These are phyloP conservation scores for Ochotona princeps DNA, from an alignment of 2,113 vertebrate species.

Conservation along the genomic window DNA sequence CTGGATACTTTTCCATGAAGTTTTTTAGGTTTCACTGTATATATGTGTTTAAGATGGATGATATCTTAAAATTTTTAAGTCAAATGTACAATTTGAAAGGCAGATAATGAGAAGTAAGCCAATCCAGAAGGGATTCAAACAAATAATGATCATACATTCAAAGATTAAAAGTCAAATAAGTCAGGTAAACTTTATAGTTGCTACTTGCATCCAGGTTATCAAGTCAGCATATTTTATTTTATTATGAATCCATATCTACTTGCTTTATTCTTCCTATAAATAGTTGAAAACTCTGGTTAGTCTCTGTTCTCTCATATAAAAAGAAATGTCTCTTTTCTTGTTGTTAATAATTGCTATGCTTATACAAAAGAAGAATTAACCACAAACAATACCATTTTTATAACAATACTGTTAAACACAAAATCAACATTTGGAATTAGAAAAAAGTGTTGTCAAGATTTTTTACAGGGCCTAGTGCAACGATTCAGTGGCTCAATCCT, in stretches of 20 bases:
- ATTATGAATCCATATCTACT: background rate
- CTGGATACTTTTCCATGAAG: background rate
- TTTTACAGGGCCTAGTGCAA: background rate
- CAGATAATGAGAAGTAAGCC: background rate
- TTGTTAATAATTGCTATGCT: conserved; percentile 9
- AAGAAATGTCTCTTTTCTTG: conserved; percentile 1
- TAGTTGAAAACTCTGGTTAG: conserved; percentile 40
- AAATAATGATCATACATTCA: background rate
- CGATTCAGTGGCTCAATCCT: too few species aligned
- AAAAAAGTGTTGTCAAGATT: background rate
- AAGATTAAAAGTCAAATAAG: background rate
- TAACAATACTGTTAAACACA: background rate
- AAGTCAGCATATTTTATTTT: background rate
- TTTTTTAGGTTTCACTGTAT: background rate
- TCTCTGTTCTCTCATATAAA: conserved; percentile 8
- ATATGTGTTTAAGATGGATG: background rate
- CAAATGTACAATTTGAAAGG: background rate
- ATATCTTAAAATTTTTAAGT: background rate
- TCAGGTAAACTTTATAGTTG: background rate
- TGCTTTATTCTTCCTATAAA: background rate
- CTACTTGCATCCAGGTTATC: background rate
- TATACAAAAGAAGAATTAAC: conserved; percentile 5
- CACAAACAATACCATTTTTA: background rate
- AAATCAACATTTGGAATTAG: conserved; percentile 30
- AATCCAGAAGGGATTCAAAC: background rate